phyloP scores from a whole-genome alignment of 2,888 invertebrate genomes.

The Spilarctia lutea region DNA sequence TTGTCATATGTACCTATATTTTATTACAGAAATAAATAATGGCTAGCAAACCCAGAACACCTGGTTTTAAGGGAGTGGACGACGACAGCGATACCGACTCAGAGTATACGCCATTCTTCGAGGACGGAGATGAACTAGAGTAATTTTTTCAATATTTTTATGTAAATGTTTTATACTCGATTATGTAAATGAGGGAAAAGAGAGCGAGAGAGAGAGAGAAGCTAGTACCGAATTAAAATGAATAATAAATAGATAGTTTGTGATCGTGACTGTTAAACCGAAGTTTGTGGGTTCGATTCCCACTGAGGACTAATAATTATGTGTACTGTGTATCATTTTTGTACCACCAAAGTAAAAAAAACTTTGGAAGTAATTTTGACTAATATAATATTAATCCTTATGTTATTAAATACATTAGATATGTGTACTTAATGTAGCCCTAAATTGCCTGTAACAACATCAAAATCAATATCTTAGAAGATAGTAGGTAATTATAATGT shows the following conservation, averaged over 20 bases:
- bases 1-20: not conserved
- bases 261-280: not conserved
- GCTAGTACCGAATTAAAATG: too few species aligned
- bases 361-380: too few species aligned
- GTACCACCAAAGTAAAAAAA: not conserved
- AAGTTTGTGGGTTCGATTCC: not conserved
- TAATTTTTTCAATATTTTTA: slow-evolving; percentile 51
- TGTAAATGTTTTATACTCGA: too few species aligned
- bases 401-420: too few species aligned
- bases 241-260: too few species aligned
- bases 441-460: too few species aligned
- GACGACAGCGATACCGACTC: slow-evolving; percentile 76
- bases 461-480: too few species aligned
- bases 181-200: too few species aligned
- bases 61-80: slow-evolving; percentile 64
- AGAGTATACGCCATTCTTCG: slow-evolving; percentile 74
- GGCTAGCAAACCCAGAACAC: slow-evolving; percentile 62
- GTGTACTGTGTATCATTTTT: not conserved
- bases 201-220: too few species aligned
- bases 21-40: slow-evolving; percentile 62
- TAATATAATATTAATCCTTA: too few species aligned
- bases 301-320: not conserved
- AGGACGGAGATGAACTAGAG: slow-evolving; percentile 78
- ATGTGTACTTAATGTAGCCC: too few species aligned
- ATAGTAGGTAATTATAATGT: too few species aligned